Evolutionary conservation across 35 echinoderm and acorn worm genomes (phyloP).

Genomic region (Nesometra sesokonis): DNA sequence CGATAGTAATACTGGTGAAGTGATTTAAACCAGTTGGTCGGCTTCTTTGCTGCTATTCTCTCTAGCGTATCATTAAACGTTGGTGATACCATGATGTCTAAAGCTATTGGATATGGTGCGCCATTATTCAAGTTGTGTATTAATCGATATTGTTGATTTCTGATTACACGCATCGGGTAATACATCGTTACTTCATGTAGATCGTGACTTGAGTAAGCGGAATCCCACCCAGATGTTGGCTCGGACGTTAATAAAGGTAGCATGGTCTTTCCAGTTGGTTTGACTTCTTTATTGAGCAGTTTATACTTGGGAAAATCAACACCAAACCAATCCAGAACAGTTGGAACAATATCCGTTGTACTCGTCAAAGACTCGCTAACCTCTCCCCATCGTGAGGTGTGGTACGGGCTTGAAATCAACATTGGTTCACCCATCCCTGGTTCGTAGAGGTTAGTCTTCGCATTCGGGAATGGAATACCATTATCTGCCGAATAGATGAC

Average conservation of each 20-base stretch:
- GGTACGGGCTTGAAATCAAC: slow-evolving; percentile 60
- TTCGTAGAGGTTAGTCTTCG: slow-evolving; percentile 96
- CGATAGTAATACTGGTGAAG: slow-evolving; percentile 86
- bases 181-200: slow-evolving; percentile 82
- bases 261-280: slow-evolving; percentile 64
- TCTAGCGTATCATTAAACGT: slow-evolving; percentile 73
- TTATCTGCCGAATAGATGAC: slow-evolving; percentile 87
- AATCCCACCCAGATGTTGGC: not conserved
- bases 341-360: slow-evolving; percentile 84
- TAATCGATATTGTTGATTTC: slow-evolving; percentile 43
- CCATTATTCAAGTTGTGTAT: slow-evolving; percentile 75
- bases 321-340: slow-evolving; percentile 83
- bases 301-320: slow-evolving; percentile 44
- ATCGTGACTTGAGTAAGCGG: slow-evolving; percentile 55
- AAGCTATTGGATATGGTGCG: slow-evolving; percentile 59
- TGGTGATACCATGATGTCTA: slow-evolving; percentile 50
- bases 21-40: slow-evolving; percentile 79
- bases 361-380: slow-evolving; percentile 67
- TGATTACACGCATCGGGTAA: slow-evolving; percentile 76
- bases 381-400: slow-evolving; percentile 65
- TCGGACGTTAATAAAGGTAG: slow-evolving; percentile 3
- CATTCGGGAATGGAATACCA: slow-evolving; percentile 93
- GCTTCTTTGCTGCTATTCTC: slow-evolving; percentile 28
- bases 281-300: slow-evolving; percentile 18
- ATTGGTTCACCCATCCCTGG: slow-evolving; percentile 96